phyloP scores from a whole-genome alignment of 2,113 vertebrate species.

The Amphiprion percula region DNA sequence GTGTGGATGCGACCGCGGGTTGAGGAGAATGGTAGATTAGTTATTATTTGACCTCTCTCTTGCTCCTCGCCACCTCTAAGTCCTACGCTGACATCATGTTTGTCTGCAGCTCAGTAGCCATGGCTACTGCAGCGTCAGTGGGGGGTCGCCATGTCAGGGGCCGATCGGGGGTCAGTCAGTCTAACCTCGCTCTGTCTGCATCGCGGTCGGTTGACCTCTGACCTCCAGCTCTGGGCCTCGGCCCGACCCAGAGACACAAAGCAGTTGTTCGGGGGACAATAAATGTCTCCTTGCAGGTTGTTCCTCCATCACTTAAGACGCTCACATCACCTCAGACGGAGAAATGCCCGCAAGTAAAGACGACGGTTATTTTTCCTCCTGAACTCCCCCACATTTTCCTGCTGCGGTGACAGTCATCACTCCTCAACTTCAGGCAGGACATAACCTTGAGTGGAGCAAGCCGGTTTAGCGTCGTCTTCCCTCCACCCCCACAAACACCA shows the following conservation, averaged over 20 bases:
- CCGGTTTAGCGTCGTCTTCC: slow-evolving; percentile 28
- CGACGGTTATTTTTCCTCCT: slow-evolving; percentile 58
- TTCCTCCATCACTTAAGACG: slow-evolving; percentile 71
- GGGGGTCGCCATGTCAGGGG: slow-evolving; percentile 61
- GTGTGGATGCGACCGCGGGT: background rate
- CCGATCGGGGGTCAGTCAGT: slow-evolving; percentile 68
- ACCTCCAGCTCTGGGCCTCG: slow-evolving; percentile 38
- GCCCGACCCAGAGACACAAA: slow-evolving; percentile 48
- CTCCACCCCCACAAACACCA: background rate
- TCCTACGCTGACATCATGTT: slow-evolving; percentile 67
- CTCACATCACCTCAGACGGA: slow-evolving; percentile 45
- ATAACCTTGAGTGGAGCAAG: slow-evolving; percentile 78
- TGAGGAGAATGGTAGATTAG: slow-evolving; percentile 39
- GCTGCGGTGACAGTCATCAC: slow-evolving; percentile 64
- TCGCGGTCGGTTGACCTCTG: slow-evolving; percentile 66
- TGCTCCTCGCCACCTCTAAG: slow-evolving; percentile 27
- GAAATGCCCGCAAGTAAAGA: slow-evolving; percentile 55
- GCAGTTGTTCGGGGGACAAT: slow-evolving; percentile 48
- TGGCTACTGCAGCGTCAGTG: slow-evolving; percentile 54
- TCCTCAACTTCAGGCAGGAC: slow-evolving; percentile 74
- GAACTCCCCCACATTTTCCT: slow-evolving; percentile 38
- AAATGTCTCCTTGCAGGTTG: slow-evolving; percentile 57
- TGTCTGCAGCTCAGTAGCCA: slow-evolving; percentile 73
- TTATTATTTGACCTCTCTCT: slow-evolving; percentile 59
- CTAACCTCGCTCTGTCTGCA: slow-evolving; percentile 75